A percentile compares a stretch with the other conserved stretches of the same genome.
Evolutionary conservation across 2,888 invertebrate genomes (phyloP).

Genomic region (Julus scanicus): DNA sequence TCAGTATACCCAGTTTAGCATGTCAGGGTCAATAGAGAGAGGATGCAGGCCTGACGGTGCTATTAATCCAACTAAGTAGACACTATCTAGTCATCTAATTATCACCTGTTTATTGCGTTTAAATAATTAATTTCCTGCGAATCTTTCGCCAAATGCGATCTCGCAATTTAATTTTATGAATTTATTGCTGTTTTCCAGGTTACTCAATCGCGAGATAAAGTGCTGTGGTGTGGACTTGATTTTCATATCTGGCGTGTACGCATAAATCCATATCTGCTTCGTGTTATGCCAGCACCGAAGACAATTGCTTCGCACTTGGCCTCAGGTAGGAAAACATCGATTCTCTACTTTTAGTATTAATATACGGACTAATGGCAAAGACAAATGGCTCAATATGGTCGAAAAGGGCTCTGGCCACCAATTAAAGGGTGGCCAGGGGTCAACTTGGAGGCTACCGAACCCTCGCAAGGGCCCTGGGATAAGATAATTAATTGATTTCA

Average conservation of each 20-base stretch:
- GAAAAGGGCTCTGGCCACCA: not conserved
- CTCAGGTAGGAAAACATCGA: slow-evolving; percentile 3
- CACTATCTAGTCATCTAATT: not conserved
- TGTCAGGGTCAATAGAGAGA: not conserved
- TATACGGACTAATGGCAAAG: not conserved
- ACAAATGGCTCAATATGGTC: not conserved
- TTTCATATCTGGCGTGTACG: not conserved
- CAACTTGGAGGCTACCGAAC: not conserved
- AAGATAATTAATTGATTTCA: not conserved
- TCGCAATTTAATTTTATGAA: not conserved
- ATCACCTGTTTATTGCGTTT: slow-evolving; percentile 26
- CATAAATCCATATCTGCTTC: not conserved
- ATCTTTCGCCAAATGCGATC: not conserved
- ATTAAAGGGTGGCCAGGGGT: not conserved
- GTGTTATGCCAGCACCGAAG: slow-evolving; percentile 25
- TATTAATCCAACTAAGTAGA: not conserved
- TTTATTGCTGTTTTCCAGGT: slow-evolving; percentile 5
- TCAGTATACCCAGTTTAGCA: not conserved
- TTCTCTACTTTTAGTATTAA: not conserved
- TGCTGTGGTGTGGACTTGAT: not conserved
- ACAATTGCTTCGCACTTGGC: slow-evolving; percentile 31
- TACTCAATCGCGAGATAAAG: slow-evolving; percentile 2
- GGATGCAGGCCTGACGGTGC: not conserved
- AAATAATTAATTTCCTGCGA: not conserved
- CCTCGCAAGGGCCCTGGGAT: too few species aligned